A percentile compares a stretch with the other conserved stretches of the same genome.
Conservation (phyloP, 2,888 invertebrate species). For the Antheraea assamensis region DNA sequence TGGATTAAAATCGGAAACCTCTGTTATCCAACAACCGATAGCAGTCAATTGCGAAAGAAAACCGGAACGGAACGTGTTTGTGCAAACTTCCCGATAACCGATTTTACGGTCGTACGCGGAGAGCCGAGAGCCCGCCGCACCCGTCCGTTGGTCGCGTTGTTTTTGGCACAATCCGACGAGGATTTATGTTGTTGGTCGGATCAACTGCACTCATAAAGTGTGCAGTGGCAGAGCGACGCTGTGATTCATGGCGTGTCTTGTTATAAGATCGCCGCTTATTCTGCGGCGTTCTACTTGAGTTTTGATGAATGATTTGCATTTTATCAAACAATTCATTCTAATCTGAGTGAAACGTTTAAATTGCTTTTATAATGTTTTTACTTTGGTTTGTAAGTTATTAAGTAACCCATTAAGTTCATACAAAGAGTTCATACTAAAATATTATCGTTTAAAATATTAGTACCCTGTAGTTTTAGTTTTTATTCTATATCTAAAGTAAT, state of each 20-base stretch:
- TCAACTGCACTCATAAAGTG: constrained; percentile 77
- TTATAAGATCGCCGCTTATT: constrained; percentile 61
- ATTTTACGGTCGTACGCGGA: constrained; percentile 48
- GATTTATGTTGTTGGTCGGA: constrained; percentile 70
- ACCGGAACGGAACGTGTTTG: constrained; percentile 48
- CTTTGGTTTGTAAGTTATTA: too few species aligned
- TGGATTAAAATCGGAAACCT: constrained; percentile 24
- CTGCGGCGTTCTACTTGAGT: constrained; percentile 43
- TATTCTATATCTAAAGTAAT: too few species aligned
- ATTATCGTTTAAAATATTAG: too few species aligned
- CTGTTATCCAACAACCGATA: constrained; percentile 21
- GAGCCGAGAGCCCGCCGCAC: constrained; percentile 49
- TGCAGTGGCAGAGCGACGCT: constrained; percentile 51
- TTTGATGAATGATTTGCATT: constrained; percentile 21
- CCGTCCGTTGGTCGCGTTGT: constrained; percentile 51
- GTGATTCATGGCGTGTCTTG: constrained; percentile 60
- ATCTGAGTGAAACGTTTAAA: not conserved
- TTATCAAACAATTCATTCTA: not conserved
- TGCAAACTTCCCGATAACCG: constrained; percentile 47
- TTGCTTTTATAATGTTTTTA: too few species aligned
- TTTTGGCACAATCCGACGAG: constrained; percentile 62
- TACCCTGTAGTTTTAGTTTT: too few species aligned
- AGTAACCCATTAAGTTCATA: too few species aligned
- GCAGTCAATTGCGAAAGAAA: constrained; percentile 47
- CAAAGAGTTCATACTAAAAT: too few species aligned